Conservation (phyloP, 2,113 vertebrate species). For the Pipra filicauda region DNA sequence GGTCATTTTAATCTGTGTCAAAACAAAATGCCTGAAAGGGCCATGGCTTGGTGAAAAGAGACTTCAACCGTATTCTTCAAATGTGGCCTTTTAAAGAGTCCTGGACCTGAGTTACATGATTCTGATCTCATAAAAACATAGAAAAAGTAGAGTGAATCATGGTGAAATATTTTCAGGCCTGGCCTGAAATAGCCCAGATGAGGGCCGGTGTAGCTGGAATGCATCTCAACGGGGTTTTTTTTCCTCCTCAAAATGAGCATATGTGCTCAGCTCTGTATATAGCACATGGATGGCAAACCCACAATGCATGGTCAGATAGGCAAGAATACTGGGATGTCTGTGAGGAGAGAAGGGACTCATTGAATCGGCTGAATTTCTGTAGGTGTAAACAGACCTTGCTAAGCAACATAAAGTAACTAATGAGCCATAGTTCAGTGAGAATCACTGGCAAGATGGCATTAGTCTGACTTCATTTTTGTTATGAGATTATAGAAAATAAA, state of each 20-base stretch:
- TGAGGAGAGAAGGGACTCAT: constrained; percentile 1
- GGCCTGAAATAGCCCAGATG: neutral
- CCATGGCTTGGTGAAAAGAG: rapidly evolving
- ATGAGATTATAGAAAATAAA: neutral
- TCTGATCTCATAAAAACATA: neutral
- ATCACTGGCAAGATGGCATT: neutral
- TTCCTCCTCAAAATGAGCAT: neutral
- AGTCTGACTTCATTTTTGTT: neutral
- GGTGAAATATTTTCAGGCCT: neutral
- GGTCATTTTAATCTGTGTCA: neutral
- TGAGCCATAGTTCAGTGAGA: constrained; percentile 17
- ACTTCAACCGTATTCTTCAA: neutral
- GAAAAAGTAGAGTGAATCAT: neutral
- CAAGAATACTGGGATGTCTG: constrained; percentile 11
- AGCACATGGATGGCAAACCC: neutral
- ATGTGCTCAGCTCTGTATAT: neutral
- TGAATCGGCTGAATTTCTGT: constrained; percentile 12
- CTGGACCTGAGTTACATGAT: neutral
- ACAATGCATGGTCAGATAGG: constrained; percentile 5
- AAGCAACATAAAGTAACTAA: constrained; percentile 19
- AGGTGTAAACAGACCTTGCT: constrained; percentile 1
- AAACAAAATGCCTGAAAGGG: neutral
- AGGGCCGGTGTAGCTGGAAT: neutral
- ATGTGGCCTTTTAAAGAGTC: neutral
- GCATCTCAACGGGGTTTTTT: neutral